A percentile compares a stretch with the other conserved stretches of the same genome.
phyloP scores from a whole-genome alignment of 2,888 invertebrate species.

The Periphyllus acericola region DNA sequence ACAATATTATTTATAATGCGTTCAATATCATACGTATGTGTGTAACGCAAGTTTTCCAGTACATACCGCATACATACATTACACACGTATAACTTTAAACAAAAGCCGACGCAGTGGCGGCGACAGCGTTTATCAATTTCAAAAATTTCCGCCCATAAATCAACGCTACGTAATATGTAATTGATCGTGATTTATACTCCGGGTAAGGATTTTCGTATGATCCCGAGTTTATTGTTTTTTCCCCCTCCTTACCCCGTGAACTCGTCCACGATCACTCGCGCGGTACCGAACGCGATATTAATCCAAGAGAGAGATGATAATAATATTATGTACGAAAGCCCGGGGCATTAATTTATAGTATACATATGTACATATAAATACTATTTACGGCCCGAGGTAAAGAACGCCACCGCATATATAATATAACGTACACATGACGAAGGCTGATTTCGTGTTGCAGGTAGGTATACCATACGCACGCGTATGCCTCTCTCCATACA shows the following conservation, averaged over 20 bases:
- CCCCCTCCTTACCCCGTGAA: background rate
- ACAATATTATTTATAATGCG: too few relatives aligned
- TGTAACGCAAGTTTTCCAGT: background rate
- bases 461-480: background rate
- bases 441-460: slow-evolving; percentile 2
- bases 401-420: background rate
- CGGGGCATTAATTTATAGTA: slow-evolving; percentile 28
- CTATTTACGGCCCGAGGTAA: background rate
- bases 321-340: background rate
- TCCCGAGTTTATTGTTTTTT: background rate
- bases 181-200: slow-evolving; percentile 7
- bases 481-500: background rate
- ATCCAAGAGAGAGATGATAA: background rate
- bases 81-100: background rate
- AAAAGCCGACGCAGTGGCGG: too few relatives aligned
- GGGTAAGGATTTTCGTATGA: background rate
- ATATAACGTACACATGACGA: background rate
- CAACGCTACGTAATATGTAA: slow-evolving; percentile 1
- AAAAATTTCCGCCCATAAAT: slow-evolving; percentile 35
- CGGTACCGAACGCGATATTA: background rate
- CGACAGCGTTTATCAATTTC: slow-evolving; percentile 15
- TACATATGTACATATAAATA: too few relatives aligned
- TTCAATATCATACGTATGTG: background rate
- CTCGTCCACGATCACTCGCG: background rate
- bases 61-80: background rate